Evolutionary conservation across 2,888 invertebrate species (phyloP).

Genomic region (Caenorhabditis sp.): DNA sequence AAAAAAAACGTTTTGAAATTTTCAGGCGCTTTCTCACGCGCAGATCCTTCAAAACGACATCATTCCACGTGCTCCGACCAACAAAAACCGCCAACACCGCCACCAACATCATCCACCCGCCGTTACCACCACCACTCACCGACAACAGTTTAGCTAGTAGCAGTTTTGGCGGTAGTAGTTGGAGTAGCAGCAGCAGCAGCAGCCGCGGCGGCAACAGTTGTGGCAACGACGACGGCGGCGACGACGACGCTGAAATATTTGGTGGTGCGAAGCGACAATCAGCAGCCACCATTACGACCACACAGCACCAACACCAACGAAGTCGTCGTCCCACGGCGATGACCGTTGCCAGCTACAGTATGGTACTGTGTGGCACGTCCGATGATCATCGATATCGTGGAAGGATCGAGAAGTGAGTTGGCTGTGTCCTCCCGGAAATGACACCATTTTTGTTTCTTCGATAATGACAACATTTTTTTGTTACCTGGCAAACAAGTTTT

Average conservation of each 20-base stretch:
- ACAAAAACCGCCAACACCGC: not conserved
- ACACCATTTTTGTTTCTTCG: not conserved
- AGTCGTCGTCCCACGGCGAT: conserved; percentile 34
- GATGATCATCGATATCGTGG: conserved; percentile 70
- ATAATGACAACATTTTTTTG: not conserved
- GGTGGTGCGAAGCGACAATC: not conserved
- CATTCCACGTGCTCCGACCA: not conserved
- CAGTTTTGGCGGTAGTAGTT: not conserved
- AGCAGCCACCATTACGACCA: conserved; percentile 24
- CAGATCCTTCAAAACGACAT: not conserved
- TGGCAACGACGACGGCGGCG: not conserved
- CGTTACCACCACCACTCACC: not conserved
- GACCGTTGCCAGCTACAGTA: conserved; percentile 66
- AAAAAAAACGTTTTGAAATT: not conserved
- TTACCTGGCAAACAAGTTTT: too few species aligned
- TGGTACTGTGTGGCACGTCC: conserved; percentile 64
- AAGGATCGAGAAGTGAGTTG: conserved; percentile 69
- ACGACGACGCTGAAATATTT: not conserved
- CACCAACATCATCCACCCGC: not conserved
- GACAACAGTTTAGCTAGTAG: not conserved
- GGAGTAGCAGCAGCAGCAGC: not conserved
- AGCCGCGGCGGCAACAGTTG: not conserved
- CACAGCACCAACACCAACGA: conserved; percentile 4
- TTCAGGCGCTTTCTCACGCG: not conserved
- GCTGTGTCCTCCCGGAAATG: too few species aligned